Evolutionary conservation across 2,113 vertebrate species (phyloP).

Genomic region (Leptobrachium leishanense): DNA sequence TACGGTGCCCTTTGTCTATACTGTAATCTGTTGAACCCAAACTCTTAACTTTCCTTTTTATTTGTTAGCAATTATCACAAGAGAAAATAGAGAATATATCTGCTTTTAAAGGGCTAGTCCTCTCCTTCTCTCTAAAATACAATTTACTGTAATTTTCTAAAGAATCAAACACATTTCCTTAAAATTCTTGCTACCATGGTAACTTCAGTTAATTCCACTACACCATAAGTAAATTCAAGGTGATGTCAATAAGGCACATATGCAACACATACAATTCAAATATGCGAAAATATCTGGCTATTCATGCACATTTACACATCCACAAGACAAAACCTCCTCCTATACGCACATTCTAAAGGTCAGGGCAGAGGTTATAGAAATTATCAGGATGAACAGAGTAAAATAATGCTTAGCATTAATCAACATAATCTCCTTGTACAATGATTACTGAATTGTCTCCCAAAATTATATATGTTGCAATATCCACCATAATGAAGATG

Average conservation of each 20-base stretch:
- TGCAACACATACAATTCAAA: background rate
- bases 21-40: background rate
- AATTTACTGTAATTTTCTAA: constrained; percentile 34
- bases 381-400: constrained; percentile 21
- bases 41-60: background rate
- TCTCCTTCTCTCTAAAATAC: background rate
- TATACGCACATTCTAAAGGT: constrained; percentile 7
- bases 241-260: constrained; percentile 16
- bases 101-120: constrained; percentile 4
- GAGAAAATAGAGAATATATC: constrained; percentile 27
- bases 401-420: constrained; percentile 13
- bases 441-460: no score
- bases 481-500: no score
- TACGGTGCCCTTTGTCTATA: no score
- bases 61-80: constrained; percentile 5
- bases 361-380: constrained; percentile 7
- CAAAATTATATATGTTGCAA: no score
- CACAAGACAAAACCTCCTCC: background rate
- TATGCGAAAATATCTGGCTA: background rate
- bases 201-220: constrained; percentile 24
- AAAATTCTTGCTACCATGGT: constrained; percentile 38
- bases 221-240: constrained; percentile 28
- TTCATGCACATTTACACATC: background rate
- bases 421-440: background rate
- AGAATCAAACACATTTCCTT: constrained; percentile 13